Evolutionary conservation across 2,888 invertebrate species (phyloP), one percentile per base, ranked within the genome.

Genomic region (Aphelenchoides bicaudatus): DNA sequence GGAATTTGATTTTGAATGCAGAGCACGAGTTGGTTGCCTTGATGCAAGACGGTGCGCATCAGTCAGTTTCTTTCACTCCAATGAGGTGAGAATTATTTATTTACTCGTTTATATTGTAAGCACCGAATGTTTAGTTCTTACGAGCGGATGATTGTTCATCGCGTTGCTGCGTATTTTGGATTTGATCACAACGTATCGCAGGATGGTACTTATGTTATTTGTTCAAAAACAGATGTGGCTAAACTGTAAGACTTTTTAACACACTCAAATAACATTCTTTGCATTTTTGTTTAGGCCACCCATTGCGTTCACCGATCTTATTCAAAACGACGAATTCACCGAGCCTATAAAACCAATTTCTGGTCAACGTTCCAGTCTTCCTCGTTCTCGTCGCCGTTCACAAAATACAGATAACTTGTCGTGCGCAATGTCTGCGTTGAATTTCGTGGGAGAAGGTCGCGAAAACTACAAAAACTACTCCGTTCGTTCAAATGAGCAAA

Each of bases 151-250:
- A 82, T 93, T 91, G 39, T 67, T 10, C 59, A 66, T 46, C 58
- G 68, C 8, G 88, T 90, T 61, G 91, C 93, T 0, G 88, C 91
- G 19, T 89, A 89, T 78, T 93, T 92, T 82, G 91, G 91, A 56
- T 87, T 94, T 84, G 89, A 90, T 56, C 93, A 94, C 80, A 90
- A 91, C 78, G 87, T 92, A 23, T 93, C 93, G 82, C 86, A 87
- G 63, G 85, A 86, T 16, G 90, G 62, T 1, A 58, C 39, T 34
- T 31, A 34, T 19, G 58, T 62, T 5, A 63, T 62, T 23, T 52
- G 54, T 19, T 60, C 56, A 4, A 65, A 65, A 46, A 48, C 54
- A 4, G 38, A 43, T 2, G 21, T 58, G 23, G 52, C 52, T 19
- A 51, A 31, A 21, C 21, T 34, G 52, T 51, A 13, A 13, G 52